These are phyloP conservation scores for Lottia gigantea DNA, from an alignment of 2,888 invertebrate species.

Conservation along the genomic window DNA sequence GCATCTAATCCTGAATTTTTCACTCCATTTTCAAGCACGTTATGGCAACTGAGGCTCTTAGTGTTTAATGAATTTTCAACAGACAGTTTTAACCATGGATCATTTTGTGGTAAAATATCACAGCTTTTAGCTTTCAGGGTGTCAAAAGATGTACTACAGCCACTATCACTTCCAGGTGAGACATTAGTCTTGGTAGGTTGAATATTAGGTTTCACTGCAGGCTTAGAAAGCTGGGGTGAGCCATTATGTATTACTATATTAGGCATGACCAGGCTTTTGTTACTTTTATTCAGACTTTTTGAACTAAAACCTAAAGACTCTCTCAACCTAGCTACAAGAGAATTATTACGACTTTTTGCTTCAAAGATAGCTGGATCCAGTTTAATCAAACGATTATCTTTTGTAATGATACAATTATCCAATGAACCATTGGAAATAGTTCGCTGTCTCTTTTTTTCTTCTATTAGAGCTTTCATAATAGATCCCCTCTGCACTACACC, in stretches of 20 bases:
- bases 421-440: slow-evolving; percentile 66
- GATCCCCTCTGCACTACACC: slow-evolving; percentile 42
- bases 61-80: slow-evolving; percentile 19
- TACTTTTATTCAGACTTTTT: slow-evolving; percentile 51
- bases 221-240: slow-evolving; percentile 23
- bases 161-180: slow-evolving; percentile 12
- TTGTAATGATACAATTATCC: slow-evolving; percentile 67
- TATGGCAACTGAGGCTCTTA: slow-evolving; percentile 25
- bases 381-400: slow-evolving; percentile 62
- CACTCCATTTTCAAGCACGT: slow-evolving; percentile 17
- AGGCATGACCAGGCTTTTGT: slow-evolving; percentile 49
- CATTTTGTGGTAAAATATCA: slow-evolving; percentile 25
- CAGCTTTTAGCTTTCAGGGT: slow-evolving; percentile 31
- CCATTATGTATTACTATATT: slow-evolving; percentile 39
- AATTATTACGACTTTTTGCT: slow-evolving; percentile 48
- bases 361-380: slow-evolving; percentile 51
- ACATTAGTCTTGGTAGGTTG: slow-evolving; percentile 12
- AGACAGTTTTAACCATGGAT: slow-evolving; percentile 37
- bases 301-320: slow-evolving; percentile 56
- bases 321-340: slow-evolving; percentile 53
- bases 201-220: slow-evolving; percentile 37
- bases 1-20: slow-evolving; percentile 23
- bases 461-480: slow-evolving; percentile 66
- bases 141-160: slow-evolving; percentile 28
- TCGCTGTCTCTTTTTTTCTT: slow-evolving; percentile 64